phyloP scores from a whole-genome alignment of 2,113 vertebrate genomes.

The Fukomys damarensis region DNA sequence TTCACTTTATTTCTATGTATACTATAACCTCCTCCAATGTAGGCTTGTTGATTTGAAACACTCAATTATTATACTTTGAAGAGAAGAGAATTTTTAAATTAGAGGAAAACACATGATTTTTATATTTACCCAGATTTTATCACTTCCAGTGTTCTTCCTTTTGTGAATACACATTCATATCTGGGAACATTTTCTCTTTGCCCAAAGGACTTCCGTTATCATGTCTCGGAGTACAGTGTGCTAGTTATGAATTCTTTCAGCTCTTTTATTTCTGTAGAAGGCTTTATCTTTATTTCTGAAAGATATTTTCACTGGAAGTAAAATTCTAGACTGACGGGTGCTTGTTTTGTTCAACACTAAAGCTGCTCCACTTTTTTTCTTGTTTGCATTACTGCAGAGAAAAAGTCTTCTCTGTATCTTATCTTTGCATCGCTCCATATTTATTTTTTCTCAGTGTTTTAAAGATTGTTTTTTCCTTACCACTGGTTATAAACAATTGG shows the following conservation, averaged over 20 bases:
- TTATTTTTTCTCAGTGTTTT: neutral
- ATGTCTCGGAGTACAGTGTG: neutral
- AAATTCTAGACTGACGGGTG: neutral
- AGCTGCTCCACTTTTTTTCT: neutral
- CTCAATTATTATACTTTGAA: neutral
- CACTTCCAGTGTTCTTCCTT: neutral
- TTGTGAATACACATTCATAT: neutral
- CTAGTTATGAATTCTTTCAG: neutral
- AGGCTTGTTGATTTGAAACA: slow-evolving; percentile 5
- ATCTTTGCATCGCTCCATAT: neutral
- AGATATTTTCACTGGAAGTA: neutral
- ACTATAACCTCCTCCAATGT: neutral
- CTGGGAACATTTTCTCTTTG: neutral
- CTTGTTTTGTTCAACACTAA: slow-evolving; percentile 39
- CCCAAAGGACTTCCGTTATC: neutral
- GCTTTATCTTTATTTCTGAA: neutral
- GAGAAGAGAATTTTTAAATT: neutral
- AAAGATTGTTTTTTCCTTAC: slow-evolving; percentile 1
- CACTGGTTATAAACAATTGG: neutral
- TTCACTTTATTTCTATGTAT: neutral
- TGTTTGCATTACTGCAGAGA: neutral
- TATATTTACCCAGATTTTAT: neutral
- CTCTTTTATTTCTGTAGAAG: neutral
- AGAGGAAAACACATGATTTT: neutral
- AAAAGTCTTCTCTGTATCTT: neutral